phyloP scores from a whole-genome alignment of 1,140 invertebrate genomes.

The Rhyzopertha dominica region DNA sequence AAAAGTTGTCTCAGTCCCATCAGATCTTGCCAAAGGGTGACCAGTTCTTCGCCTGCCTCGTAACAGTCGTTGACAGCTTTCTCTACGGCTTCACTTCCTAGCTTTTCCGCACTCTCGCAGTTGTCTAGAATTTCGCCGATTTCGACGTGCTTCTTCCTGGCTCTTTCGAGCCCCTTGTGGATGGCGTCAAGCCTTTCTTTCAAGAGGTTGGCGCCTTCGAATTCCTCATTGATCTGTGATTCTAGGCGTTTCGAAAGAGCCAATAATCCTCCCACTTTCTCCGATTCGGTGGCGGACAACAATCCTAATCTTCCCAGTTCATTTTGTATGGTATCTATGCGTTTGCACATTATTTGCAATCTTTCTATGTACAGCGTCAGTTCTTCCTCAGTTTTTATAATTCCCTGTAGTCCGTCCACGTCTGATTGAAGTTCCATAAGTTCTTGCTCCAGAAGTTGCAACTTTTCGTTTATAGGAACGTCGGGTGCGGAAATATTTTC shows the following conservation, averaged over 20 bases:
- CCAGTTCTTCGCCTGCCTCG: slow-evolving; percentile 58
- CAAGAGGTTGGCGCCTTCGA: slow-evolving; percentile 63
- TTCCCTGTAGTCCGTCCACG: slow-evolving; percentile 64
- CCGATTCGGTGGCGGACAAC: slow-evolving; percentile 65
- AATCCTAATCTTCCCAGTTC: slow-evolving; percentile 69
- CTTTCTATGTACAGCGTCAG: slow-evolving; percentile 73
- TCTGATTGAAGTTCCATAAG: slow-evolving; percentile 61
- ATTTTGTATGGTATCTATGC: slow-evolving; percentile 70
- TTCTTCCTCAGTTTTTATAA: slow-evolving; percentile 76
- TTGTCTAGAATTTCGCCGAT: slow-evolving; percentile 60
- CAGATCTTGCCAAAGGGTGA: slow-evolving; percentile 67
- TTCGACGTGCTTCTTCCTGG: slow-evolving; percentile 61
- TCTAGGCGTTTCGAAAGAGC: slow-evolving; percentile 63
- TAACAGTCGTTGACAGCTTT: slow-evolving; percentile 63
- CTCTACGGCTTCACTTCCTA: slow-evolving; percentile 66
- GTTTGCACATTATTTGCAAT: slow-evolving; percentile 65
- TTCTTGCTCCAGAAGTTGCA: slow-evolving; percentile 67
- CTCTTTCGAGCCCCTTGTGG: slow-evolving; percentile 59
- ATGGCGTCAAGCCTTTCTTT: slow-evolving; percentile 66
- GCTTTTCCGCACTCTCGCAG: slow-evolving; percentile 62
- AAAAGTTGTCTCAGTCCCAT: slow-evolving; percentile 66
- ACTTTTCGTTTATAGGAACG: slow-evolving; percentile 63
- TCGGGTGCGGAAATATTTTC: slow-evolving; percentile 65
- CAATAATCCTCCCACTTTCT: slow-evolving; percentile 65
- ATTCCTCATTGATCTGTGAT: slow-evolving; percentile 64